A percentile compares a stretch with the other conserved stretches of the same genome.
These are phyloP conservation scores for Typhlomys cinereus DNA, from an alignment of 2,113 vertebrate species.

Conservation along the genomic window DNA sequence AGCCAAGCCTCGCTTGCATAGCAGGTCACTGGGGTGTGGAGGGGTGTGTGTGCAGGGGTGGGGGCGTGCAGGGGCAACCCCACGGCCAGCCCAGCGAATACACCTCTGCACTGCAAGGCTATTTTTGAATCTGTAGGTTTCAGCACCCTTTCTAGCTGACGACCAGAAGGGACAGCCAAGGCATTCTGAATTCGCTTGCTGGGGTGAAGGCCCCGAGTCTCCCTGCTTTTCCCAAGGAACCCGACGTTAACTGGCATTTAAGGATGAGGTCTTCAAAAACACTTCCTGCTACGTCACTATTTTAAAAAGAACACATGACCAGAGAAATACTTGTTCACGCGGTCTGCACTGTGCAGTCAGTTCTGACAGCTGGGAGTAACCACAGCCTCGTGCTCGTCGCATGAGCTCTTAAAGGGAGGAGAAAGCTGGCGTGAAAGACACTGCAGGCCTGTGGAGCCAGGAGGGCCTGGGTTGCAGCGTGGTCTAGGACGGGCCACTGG, in stretches of 20 bases:
- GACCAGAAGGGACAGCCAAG: slow-evolving; percentile 49
- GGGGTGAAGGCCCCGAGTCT: neutral
- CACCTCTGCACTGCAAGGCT: slow-evolving; percentile 73
- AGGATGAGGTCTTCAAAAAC: neutral
- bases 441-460: fast-evolving
- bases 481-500: fast-evolving
- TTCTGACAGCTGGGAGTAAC: fast-evolving
- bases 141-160: slow-evolving; percentile 43
- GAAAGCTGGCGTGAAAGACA: neutral
- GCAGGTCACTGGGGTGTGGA: no score
- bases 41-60: no score
- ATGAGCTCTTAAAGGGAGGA: fast-evolving
- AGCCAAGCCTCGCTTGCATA: no score
- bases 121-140: slow-evolving; percentile 71
- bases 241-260: neutral
- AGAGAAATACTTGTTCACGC: neutral
- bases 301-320: neutral
- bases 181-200: neutral
- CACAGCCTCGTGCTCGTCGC: no score
- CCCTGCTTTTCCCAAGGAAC: slow-evolving; percentile 48
- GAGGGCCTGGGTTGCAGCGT: neutral
- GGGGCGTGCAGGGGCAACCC: slow-evolving; percentile 54
- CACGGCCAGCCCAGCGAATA: neutral
- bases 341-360: neutral
- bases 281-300: neutral